These are phyloP conservation scores for Eurytoma adleriae DNA, from an alignment of 2,888 invertebrate species.

Conservation along the genomic window DNA sequence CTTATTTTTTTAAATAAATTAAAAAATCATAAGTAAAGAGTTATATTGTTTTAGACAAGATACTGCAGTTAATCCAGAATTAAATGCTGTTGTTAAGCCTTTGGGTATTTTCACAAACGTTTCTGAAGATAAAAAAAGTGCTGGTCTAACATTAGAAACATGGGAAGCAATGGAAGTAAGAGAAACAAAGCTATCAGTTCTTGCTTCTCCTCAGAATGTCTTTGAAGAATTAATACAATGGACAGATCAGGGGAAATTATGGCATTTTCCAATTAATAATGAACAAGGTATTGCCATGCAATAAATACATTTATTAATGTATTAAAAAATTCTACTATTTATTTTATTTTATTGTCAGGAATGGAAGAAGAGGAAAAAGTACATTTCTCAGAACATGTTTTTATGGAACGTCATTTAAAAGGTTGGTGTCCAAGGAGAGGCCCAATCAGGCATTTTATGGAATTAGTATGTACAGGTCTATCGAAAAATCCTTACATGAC, in stretches of 20 bases:
- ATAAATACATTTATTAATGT: background rate
- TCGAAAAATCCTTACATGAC: slow-evolving; percentile 96
- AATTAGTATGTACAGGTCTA: slow-evolving; percentile 93
- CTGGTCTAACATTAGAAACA: slow-evolving; percentile 78
- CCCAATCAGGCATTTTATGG: slow-evolving; percentile 98
- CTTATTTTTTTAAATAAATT: background rate
- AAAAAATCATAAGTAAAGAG: background rate
- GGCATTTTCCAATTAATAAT: slow-evolving; percentile 98
- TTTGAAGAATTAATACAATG: slow-evolving; percentile 95
- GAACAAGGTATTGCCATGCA: slow-evolving; percentile 85
- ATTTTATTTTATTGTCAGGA: slow-evolving; percentile 75
- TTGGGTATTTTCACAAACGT: slow-evolving; percentile 42
- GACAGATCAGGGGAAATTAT: slow-evolving; percentile 96
- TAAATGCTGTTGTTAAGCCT: background rate
- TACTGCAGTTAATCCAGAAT: background rate
- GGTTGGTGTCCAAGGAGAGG: slow-evolving; percentile 94
- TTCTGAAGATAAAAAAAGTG: slow-evolving; percentile 53
- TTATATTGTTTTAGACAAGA: background rate
- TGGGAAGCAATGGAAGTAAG: slow-evolving; percentile 84
- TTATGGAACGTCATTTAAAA: slow-evolving; percentile 90
- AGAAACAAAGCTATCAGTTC: slow-evolving; percentile 82
- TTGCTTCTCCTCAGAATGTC: slow-evolving; percentile 89
- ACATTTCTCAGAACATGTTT: slow-evolving; percentile 96
- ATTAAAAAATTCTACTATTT: background rate
- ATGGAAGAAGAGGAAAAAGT: slow-evolving; percentile 82